Conservation (phyloP, 2,113 vertebrate species). For the Cyphomyrus discorhynchus region DNA sequence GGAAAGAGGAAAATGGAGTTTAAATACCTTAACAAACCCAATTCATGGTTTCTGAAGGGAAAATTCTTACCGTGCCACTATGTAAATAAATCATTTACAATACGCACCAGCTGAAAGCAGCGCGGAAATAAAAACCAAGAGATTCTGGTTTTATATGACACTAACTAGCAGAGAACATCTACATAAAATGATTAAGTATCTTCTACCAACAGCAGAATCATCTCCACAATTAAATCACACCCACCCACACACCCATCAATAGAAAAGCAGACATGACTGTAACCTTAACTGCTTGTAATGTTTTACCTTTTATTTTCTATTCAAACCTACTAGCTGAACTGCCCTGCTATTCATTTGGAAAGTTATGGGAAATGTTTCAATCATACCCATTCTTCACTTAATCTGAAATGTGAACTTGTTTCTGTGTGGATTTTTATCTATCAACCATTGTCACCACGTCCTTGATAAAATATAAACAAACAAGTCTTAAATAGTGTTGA, state of each 20-base stretch:
- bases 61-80: neutral
- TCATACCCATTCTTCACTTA: neutral
- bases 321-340: neutral
- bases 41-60: neutral
- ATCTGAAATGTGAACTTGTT: neutral
- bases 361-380: neutral
- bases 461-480: neutral
- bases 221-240: conserved; percentile 12
- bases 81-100: neutral
- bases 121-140: neutral
- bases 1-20: neutral
- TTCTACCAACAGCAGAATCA: neutral
- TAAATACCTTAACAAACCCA: neutral
- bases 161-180: neutral
- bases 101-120: neutral
- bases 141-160: neutral
- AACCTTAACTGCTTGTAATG: neutral
- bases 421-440: neutral
- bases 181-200: neutral
- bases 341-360: neutral
- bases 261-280: neutral
- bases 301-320: neutral
- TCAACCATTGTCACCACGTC: neutral
- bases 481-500: neutral
- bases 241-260: neutral